Percentiles rank a stretch among this genome's conserved stretches.
These are phyloP conservation scores for Odontesthes bonariensis DNA, from an alignment of 2,113 vertebrate species.

Conservation along the genomic window DNA sequence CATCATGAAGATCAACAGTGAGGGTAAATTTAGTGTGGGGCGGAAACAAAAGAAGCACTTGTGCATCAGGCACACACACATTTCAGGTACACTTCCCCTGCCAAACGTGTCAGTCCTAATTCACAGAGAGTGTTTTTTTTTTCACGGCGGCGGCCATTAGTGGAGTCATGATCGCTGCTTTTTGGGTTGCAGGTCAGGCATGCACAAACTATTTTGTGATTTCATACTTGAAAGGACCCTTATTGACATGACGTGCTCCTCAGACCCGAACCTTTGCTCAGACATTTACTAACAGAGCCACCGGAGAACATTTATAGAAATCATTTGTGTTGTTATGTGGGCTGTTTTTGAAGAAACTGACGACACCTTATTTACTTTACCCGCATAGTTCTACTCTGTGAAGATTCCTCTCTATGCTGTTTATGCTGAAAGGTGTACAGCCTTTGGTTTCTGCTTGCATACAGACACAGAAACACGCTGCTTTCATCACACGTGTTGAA, in stretches of 20 bases:
- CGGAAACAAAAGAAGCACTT: background rate
- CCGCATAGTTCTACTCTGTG: background rate
- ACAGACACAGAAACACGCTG: no score
- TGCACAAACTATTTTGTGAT: slow-evolving; percentile 4
- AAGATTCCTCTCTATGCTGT: background rate
- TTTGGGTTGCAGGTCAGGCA: slow-evolving; percentile 17
- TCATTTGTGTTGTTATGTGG: background rate
- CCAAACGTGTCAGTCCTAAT: slow-evolving; percentile 33
- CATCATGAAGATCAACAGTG: background rate
- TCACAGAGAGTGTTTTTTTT: slow-evolving; percentile 1
- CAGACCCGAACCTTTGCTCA: background rate
- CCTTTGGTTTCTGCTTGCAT: no score
- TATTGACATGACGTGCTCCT: slow-evolving; percentile 12
- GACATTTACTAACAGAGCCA: background rate
- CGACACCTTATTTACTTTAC: background rate
- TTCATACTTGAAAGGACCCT: slow-evolving; percentile 3
- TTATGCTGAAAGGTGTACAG: background rate
- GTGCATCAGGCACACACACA: slow-evolving; percentile 11
- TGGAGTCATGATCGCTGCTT: slow-evolving; percentile 26
- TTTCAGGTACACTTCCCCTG: background rate
- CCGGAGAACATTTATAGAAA: background rate
- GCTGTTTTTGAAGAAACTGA: background rate
- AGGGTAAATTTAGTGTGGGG: background rate
- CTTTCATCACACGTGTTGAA: no score
- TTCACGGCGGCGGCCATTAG: background rate